A percentile compares a stretch with the other conserved stretches of the same genome.
These are phyloP conservation scores for Ranitomeya variabilis DNA, from an alignment of 2,113 vertebrate species.

Conservation along the genomic window DNA sequence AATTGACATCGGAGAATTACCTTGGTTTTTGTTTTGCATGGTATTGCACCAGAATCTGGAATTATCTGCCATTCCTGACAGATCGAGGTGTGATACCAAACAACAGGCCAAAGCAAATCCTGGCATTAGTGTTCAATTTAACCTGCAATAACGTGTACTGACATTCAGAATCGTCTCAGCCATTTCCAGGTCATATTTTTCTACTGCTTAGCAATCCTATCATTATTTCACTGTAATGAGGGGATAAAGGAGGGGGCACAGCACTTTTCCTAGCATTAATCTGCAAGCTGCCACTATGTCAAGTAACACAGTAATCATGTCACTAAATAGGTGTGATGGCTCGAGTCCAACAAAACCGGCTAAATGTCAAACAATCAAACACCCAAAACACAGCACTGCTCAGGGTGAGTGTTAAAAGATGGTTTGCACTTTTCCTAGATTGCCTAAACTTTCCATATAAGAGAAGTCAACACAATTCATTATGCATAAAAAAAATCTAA, in stretches of 20 bases:
- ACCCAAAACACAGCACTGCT: conserved; percentile 35
- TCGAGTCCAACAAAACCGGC: conserved; percentile 44
- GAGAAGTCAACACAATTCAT: background rate
- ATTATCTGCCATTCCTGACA: conserved; percentile 43
- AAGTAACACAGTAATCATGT: conserved; percentile 54
- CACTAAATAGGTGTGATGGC: conserved; percentile 58
- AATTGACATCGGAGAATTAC: conserved; percentile 22
- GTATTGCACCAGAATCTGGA: conserved; percentile 35
- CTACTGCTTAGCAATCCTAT: conserved; percentile 58
- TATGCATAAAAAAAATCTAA: background rate
- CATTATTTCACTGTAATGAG: conserved; percentile 58
- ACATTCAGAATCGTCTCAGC: conserved; percentile 55
- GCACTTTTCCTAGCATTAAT: conserved; percentile 55
- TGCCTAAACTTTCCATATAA: background rate
- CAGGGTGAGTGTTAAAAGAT: background rate
- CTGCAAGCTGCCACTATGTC: conserved; percentile 55
- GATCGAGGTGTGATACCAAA: conserved; percentile 32
- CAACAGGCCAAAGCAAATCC: conserved; percentile 49
- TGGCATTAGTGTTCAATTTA: conserved; percentile 52
- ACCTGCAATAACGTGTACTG: conserved; percentile 52
- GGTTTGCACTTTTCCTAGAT: conserved; percentile 18
- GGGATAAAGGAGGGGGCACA: conserved; percentile 53
- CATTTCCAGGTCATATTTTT: conserved; percentile 56
- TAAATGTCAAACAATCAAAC: conserved; percentile 52
- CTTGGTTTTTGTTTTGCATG: conserved; percentile 37